Base-by-base conservation (phyloP, 2,113 vertebrate species). In the Pelusios castaneus region DNA sequence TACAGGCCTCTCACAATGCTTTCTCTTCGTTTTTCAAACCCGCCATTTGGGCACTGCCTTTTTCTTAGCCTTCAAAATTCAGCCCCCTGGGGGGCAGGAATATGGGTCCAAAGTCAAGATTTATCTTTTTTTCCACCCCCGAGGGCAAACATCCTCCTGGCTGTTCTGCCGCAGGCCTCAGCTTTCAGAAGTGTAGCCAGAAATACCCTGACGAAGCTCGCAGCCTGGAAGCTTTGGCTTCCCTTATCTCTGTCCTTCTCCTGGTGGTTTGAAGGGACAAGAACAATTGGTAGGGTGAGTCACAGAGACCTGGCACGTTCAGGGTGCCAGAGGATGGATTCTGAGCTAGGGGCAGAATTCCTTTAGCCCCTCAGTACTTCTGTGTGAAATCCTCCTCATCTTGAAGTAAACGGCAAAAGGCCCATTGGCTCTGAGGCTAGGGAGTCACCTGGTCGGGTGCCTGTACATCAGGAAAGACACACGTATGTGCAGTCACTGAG, bases 111-210 rank as follows among this genome's bases (percentile, higher is more conserved):
- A 83, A 93, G 87, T 82, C 95, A 82, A 5, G 58, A 89, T 84
- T 80, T 2, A 21, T 79, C 8, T 13, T 75, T 82, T 83, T 31
- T 29, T 31, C 21, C 9, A 25, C 9, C 31, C 31, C 25, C 92
- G 58, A 94, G 95, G 95, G 82, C 88, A 90, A 60, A 88, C 88
- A 84, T 80, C 7, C 75, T 75, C 29, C 5, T 55, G 84, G 81
- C 67, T 0, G 38, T 51, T 92, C 41, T 0, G 1, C n/a, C 25
- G 21, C 67, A 0, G 5, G 70, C 47, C 31, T 51, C 3, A 12
- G 25, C 27, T 27, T 77, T 47, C 75, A 49, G 45, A 77, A 16
- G 4, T 3, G 58, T 60, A 51, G 58, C 0, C 2, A 70, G 63
- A n/a, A 70, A 8, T 70, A 70, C 63, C 38, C 63, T 70, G 63